Base-by-base conservation (phyloP, 2,113 vertebrate genomes). In the Glaucomys volans region DNA sequence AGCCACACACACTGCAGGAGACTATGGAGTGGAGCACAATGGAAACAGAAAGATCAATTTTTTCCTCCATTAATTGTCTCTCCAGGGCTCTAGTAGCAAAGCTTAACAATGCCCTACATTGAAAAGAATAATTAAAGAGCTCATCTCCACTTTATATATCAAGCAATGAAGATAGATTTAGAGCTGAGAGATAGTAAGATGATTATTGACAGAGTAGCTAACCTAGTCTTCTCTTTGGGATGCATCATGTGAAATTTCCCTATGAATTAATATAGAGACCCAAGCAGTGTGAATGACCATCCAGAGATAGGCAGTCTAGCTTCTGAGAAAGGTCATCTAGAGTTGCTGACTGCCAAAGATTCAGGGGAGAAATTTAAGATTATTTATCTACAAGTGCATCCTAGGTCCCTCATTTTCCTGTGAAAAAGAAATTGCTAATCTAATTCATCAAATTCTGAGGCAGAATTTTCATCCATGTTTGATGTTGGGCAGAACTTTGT, bases 61-160 rank as follows among this genome's bases (percentile, higher is more conserved):
- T 62, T 80, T 54, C 44, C 30, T 71, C 5, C 28, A 32, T n/a
- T 74, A 24, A n/a, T 44, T 66, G n/a, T 92, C 44, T 96, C n/a
- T 84, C 10, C 12, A n/a, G 47, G 37, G 54, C 17, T 67, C 66
- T 71, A 0, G 13, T 57, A 40, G 69, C 11, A 84, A 85, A 93
- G n/a, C 35, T 81, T 82, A 77, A 17, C 8, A 40, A 17, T 40
- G n/a, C 3, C 13, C 32, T 4, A 7, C 16, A 6, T 10, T 9
- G 40, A 35, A 85, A 91, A 93, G 66, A 85, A 69, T 62, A 84
- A 69, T 74, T 59, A 11, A 84, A 86, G 66, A 94, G 11, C n/a
- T 17, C 20, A 66, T 47, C 35, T 96, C 24, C 5, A 16, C 92
- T 47, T 83, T 37, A 44, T n/a, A 96, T 40, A 62, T 79, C 47